Evolutionary conservation across 2,113 vertebrate species (phyloP), one percentile per base, ranked within the genome.

Genomic region (Mustela lutreola): DNA sequence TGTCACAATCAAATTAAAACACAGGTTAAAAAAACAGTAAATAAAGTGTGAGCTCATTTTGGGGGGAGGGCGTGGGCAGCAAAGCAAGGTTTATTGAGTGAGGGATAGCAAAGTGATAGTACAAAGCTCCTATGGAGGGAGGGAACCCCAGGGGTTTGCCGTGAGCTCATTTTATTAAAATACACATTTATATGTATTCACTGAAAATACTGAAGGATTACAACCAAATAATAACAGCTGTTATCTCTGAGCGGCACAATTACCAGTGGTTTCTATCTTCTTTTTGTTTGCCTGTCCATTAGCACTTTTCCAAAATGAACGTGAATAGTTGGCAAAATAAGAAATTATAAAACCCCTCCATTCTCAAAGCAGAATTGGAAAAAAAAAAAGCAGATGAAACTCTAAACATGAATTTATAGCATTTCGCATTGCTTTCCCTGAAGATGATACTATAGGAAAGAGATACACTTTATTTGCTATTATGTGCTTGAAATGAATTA

Each of bases 401-500:
- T 90, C 16, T 50, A 79, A 88, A 63, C 48, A 14, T 39, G 83
- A 60, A 56, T 83, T 84, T 92, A 33, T 36, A 92, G 65, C 18
- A 36, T 22, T 60, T 86, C 28, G 8, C 42, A 24, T 63, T 70
- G 28, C 18, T 86, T 83, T 92, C 33, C 63, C 73, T 53, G 11
- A 84, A 24, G 19, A 28, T 7, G 73, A 75, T 33, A 28, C 18
- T 79, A 22, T 45, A 14, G 82, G 58, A 90, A 26, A 60, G 18
- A 87, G 53, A 18, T 2, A 24, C 11, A 63, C 10, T 28, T 89
- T n/a, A 15, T 48, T 81, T 92, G 67, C 19, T 85, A 19, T 89
- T 53, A 56, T 62, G 70, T 71, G 62, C 80, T 39, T 95, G 75
- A 90, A 79, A 84, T 67, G 24, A 96, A 95, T 42, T 10, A 79